Evolutionary conservation across 2,888 invertebrate species (phyloP).

Genomic region (Pristionchus entomophagus): DNA sequence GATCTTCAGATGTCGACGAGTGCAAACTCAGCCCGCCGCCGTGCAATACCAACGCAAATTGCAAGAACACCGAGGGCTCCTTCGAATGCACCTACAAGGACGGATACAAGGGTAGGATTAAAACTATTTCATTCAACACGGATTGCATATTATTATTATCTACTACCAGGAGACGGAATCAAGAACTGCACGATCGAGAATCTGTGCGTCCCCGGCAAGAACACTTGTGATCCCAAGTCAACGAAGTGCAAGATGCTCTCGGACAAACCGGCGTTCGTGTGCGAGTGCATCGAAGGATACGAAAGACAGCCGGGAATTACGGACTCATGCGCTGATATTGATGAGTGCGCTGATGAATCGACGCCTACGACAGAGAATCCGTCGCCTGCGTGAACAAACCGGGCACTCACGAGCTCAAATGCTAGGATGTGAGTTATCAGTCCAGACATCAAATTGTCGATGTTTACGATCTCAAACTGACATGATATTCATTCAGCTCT

Average conservation of each 20-base stretch:
- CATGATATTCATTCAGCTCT: slow-evolving; percentile 16
- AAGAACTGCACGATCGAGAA: slow-evolving; percentile 31
- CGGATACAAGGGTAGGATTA: slow-evolving; percentile 35
- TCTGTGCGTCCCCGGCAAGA: neutral
- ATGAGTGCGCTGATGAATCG: slow-evolving; percentile 37
- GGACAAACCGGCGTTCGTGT: slow-evolving; percentile 32
- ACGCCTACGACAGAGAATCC: slow-evolving; percentile 28
- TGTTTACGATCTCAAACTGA: too few species aligned
- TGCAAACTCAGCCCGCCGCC: neutral
- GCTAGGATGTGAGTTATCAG: slow-evolving; percentile 34
- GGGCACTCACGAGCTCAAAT: slow-evolving; percentile 10
- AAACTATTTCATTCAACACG: too few species aligned
- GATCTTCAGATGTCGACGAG: slow-evolving; percentile 32
- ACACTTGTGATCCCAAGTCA: slow-evolving; percentile 3
- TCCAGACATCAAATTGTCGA: too few species aligned
- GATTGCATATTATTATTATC: too few species aligned
- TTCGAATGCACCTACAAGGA: slow-evolving; percentile 45
- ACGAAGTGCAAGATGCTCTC: slow-evolving; percentile 45
- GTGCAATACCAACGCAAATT: slow-evolving; percentile 15
- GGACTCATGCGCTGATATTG: slow-evolving; percentile 38
- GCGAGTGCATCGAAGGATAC: slow-evolving; percentile 43
- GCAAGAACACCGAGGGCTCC: slow-evolving; percentile 33
- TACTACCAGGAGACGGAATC: slow-evolving; percentile 41
- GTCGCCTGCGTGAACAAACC: slow-evolving; percentile 24
- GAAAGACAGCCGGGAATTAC: neutral